Conservation (phyloP, 1,140 invertebrate species). For the Periplaneta americana region DNA sequence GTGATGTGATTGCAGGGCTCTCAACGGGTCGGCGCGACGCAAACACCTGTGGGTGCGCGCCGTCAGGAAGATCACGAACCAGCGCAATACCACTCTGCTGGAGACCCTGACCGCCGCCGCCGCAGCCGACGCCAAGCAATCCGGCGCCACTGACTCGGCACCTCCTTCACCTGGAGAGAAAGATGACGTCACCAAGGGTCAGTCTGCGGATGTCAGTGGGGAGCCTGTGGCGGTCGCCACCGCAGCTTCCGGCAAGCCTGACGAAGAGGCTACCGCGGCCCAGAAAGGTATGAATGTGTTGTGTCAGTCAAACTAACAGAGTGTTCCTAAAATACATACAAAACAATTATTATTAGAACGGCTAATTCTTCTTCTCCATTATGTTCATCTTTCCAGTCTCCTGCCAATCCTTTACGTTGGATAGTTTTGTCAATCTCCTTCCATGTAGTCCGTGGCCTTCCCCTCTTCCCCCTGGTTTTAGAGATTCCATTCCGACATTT, state of each 20-base stretch:
- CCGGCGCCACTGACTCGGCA: slow-evolving; percentile 23
- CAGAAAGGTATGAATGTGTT: not conserved
- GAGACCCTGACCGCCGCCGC: slow-evolving; percentile 36
- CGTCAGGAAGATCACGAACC: slow-evolving; percentile 41
- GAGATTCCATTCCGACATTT: too few relatives aligned
- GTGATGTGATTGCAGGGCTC: not conserved
- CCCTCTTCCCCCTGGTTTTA: too few relatives aligned
- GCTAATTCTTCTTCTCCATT: too few relatives aligned
- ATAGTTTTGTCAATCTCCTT: too few relatives aligned
- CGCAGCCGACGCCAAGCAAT: slow-evolving; percentile 27
- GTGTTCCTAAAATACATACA: too few relatives aligned
- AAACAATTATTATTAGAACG: too few relatives aligned
- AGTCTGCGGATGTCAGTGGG: not conserved
- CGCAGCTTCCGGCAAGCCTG: not conserved
- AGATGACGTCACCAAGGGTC: not conserved
- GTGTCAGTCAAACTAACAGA: too few relatives aligned
- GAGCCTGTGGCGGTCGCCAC: not conserved
- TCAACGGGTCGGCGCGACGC: slow-evolving; percentile 29
- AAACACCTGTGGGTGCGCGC: slow-evolving; percentile 45
- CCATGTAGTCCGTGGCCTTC: too few relatives aligned
- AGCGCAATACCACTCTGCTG: slow-evolving; percentile 40
- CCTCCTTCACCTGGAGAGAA: too few relatives aligned
- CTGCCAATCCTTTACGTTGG: too few relatives aligned
- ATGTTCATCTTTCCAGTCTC: too few relatives aligned
- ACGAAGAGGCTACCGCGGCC: not conserved